Base-by-base conservation (phyloP, 2,113 vertebrate genomes). In the Mellivora capensis region DNA sequence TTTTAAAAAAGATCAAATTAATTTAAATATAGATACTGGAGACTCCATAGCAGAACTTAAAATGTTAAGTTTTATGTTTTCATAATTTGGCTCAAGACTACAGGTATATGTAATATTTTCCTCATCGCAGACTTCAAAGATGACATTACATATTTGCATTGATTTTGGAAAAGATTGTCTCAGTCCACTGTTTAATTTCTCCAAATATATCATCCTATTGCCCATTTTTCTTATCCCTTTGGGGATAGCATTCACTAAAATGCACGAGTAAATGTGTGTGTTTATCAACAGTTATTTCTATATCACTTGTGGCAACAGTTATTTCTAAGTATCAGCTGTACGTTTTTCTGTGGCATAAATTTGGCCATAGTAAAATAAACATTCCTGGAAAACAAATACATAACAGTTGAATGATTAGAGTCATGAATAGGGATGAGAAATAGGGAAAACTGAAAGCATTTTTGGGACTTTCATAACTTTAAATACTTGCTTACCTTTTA, bases 71-170 rank as follows among this genome's bases (percentile, higher is more conserved):
- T 94, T 90, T 64, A 54, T 62, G 10, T 14, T 80, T 95, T 95
- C 88, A 21, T 71, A 76, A 93, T 93, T 97, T 97, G 37, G 7
- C 59, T 87, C 42, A 90, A 84, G 42, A 84, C 14, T 80, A 79
- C 21, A 57, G 52, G 39, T 84, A 34, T 17, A 84, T 42, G 15
- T 79, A 74, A 79, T 72, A 87, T 37, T 97, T 96, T 87, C 13
- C 54, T 94, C 27, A 59, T 21, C 67, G 20, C 49, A 42, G 47
- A 67, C 59, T 96, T 97, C 7, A 37, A 88, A 97, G 86, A 86
- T 39, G 23, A 83, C 14, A 62, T 86, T 79, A 90, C 71, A 89
- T 94, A 27, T 93, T 94, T 82, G 17, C 23, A 62, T 12, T 44
- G 31, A 87, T 85, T 83, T 71, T 90, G 27, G 52, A 57, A 94